Evolutionary conservation across 2,113 vertebrate species (phyloP), one percentile per base, ranked within the genome.

Genomic region (Macaca nemestrina): DNA sequence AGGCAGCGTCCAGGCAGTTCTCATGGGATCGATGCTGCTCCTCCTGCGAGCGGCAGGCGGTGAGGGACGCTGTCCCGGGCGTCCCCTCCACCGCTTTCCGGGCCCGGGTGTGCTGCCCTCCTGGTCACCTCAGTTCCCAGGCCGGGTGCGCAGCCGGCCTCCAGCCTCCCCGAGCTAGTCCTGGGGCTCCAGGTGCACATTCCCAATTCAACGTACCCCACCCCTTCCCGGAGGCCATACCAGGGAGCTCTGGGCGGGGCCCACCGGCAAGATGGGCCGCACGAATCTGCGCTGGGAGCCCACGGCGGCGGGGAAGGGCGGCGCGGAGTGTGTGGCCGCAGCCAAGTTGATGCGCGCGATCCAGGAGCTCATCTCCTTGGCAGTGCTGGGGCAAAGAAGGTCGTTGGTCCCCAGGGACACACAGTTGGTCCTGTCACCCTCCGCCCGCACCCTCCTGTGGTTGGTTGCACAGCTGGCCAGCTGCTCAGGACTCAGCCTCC

Each of bases 281-380:
- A 98, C 98, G 88, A 99, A 99, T 97, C 98, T 98, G 95, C 98
- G 99, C 98, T 99, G 99, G 57, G 99, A 99, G 64, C 99, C 99
- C 2, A 99, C 99, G 0, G 99, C 99, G 0, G 99, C 99, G 0
- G 99, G 99, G 88, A 99, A 99, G 0, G 99, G 99, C 0, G 99
- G 99, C 0, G 99, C 99, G 0, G 99, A 99, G 97, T 99, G 99
- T n/a, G 99, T 99, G 22, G 99, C 99, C 0, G 99, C 99, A 0
- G 99, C 99, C 93, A 99, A 97, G 97, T 99, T 99, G 95, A 99
- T 99, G 40, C 99, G 99, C 9, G 98, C 98, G 50, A 99, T 99
- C 99, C 99, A 99, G 1, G 99, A 99, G 61, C 97, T 97, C 99
- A 99, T 99, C 98, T 99, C 99, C 30, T 98, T 98, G 14, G 98